Base-by-base conservation (phyloP, 2,797 vertebrate genomes). In the Sarcophilus harrisii region DNA sequence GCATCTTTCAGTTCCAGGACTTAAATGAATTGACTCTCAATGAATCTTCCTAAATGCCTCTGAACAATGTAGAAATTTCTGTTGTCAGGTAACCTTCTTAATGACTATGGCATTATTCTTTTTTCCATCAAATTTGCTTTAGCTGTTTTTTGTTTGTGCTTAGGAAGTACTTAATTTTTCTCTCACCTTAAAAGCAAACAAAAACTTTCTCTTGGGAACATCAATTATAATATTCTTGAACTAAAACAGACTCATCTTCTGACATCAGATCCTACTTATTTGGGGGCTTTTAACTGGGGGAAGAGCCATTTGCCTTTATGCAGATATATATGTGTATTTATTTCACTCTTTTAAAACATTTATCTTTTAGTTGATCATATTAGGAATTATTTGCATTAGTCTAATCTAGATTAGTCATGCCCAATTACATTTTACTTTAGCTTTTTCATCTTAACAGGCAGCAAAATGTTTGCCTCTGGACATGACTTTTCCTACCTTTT, bases 71-170 rank as follows among this genome's bases (percentile, higher is more conserved):
- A 57, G 4, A 54, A 95, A 81, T 93, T 91, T 94, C 94, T 45
- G 18, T 38, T 81, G 66, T 38, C 6, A 81, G n/a, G 66, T 95
- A 81, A n/a, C 29, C 30, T 24, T 94, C 16, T 57, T 60, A 92
- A 73, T 91, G 58, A 94, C 91, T 92, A 54, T 90, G 0, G 5
- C 90, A 57, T 59, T 94, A 9, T 59, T 81, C 18, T 81, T 29
- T 93, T 38, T 91, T 92, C 93, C 93, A 91, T 93, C 90, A 95
- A 54, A 90, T 94, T 93, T 94, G 66, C 49, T 16, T 55, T 94
- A 18, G 38, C 62, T 93, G 73, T 55, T 95, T 92, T 91, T 81
- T 89, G 62, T 90, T 45, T 49, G 55, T 11, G 38, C 38, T 93
- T 96, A 32, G 24, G 45, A 94, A 94, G 93, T 91, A 45, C 57